Evolutionary conservation across 2,113 vertebrate species (phyloP), one percentile per base, ranked within the genome.

Genomic region (Tonatia bakeri): DNA sequence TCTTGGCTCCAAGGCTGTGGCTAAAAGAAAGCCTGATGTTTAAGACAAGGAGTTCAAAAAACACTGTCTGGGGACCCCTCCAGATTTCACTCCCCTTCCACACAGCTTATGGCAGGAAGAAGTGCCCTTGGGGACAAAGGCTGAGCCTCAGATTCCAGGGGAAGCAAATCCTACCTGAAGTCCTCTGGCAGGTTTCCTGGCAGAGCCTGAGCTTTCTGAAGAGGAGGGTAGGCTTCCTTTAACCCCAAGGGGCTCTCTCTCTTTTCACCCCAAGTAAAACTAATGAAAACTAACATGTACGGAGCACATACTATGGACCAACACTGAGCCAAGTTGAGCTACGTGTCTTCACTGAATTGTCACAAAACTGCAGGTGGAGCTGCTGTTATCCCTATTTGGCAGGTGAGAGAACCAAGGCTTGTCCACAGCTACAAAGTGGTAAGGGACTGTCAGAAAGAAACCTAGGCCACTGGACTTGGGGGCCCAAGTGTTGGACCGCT

Each of bases 11-110:
- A 72, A 72, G 83, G 45, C 28, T 5, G 50, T 36, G 45, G 33
- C n/a, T 24, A 43, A 47, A 87, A 26, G 5, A 19, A 91, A 97
- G 79, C 24, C 59, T 59, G 33, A 43, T 79, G 56, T 79, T 52
- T 79, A 69, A 31, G 40, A 73, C 38, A 45, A 56, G 38, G 16
- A 24, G 9, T 14, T 93, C 69, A 45, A 91, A 75, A 76, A 16
- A 40, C 20, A 47, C 3, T 8, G 1, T 72, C 59, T 43, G 12
- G 45, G 28, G 61, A 76, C 28, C 26, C 54, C 90, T 90, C 20
- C 19, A 3, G 61, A 38, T 61, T 36, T 61, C 72, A 16, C 4
- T 47, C 11, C 13, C 22, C 50, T 93, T 54, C 47, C n/a, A 28
- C 12, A 65, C 31, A 47, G 45, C 22, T 28, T 38, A 31, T 19